phyloP scores from a whole-genome alignment of 2,797 vertebrate genomes.

The Echeneis naucrates region DNA sequence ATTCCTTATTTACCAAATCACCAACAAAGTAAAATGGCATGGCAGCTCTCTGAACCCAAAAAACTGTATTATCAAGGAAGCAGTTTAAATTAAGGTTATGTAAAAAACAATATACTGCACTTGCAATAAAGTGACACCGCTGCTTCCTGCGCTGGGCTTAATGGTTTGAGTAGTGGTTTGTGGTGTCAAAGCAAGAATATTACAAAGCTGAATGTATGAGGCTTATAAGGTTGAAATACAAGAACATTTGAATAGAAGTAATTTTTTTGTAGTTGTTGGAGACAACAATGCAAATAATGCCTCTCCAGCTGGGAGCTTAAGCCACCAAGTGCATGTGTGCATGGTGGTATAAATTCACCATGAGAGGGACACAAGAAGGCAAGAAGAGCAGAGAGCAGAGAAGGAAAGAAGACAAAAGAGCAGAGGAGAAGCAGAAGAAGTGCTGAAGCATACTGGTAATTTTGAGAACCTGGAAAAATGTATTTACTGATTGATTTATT shows the following conservation, averaged over 20 bases:
- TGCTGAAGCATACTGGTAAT: not conserved
- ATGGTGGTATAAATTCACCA: slow-evolving; percentile 26
- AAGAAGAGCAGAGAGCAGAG: slow-evolving; percentile 34
- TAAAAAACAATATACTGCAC: not conserved
- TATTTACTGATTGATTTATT: not conserved
- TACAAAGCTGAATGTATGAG: slow-evolving; percentile 32
- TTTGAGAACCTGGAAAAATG: slow-evolving; percentile 7
- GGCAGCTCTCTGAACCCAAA: not conserved
- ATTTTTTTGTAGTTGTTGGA: slow-evolving; percentile 19
- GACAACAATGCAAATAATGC: not conserved
- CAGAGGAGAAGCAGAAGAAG: slow-evolving; percentile 24
- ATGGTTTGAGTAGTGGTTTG: slow-evolving; percentile 9
- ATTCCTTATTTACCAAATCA: not conserved
- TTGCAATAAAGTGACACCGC: not conserved
- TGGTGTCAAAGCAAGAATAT: slow-evolving; percentile 19
- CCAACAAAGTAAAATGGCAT: too few relatives aligned
- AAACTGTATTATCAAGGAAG: not conserved
- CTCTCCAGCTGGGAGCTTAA: slow-evolving; percentile 28
- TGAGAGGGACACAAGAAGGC: slow-evolving; percentile 25
- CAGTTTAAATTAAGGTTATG: not conserved
- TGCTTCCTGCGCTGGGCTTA: slow-evolving; percentile 10
- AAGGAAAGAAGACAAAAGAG: slow-evolving; percentile 3
- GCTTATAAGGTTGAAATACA: not conserved
- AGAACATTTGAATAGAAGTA: slow-evolving; percentile 25
- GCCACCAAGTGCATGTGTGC: not conserved